Evolutionary conservation across 2,888 invertebrate genomes (phyloP), one percentile per base, ranked within the genome.

Genomic region (Ormyrus pomaceus): DNA sequence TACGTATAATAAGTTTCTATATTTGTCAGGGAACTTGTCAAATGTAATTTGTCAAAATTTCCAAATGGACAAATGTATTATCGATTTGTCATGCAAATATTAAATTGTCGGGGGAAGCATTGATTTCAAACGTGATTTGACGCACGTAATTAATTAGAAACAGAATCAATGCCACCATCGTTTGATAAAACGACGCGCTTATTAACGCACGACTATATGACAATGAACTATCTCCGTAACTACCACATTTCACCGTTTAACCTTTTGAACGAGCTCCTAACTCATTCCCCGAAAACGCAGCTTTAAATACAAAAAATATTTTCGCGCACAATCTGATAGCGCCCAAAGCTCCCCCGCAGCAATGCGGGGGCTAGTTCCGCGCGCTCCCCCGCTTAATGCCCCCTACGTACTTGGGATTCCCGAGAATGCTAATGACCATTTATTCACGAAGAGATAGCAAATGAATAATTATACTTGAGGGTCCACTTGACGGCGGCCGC

Each of bases 391-490:
- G 34, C 64, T 58, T 71, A 77, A 61, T 58, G 55, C 13, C 65
- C 71, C 46, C 64, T 19, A 58, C 59, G 58, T 56, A 56, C 51
- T 55, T 69, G 55, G n/a, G 56, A 77, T 77, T 62, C 77, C 56
- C 65, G 66, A 46, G 77, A 79, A 78, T 81, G 75, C 78, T 81
- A 81, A 81, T 81, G 77, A 79, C 79, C 79, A 79, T 76, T 75
- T 79, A 74, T 68, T 72, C 75, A 45, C 68, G 56, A 53, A 6
- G 71, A 81, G 81, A 79, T 81, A 79, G 76, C 76, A 76, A 78
- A 81, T 81, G 81, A 81, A 81, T 81, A 81, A 81, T 81, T 81
- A 81, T 72, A 76, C 78, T 79, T 68, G 68, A 76, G 78, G 81
- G 74, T 81, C 78, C 78, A 69, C 73, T 80, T 59, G 10, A 19